phyloP scores from a whole-genome alignment of 23 tunicate genomes.

The Halocynthia aurantium region DNA sequence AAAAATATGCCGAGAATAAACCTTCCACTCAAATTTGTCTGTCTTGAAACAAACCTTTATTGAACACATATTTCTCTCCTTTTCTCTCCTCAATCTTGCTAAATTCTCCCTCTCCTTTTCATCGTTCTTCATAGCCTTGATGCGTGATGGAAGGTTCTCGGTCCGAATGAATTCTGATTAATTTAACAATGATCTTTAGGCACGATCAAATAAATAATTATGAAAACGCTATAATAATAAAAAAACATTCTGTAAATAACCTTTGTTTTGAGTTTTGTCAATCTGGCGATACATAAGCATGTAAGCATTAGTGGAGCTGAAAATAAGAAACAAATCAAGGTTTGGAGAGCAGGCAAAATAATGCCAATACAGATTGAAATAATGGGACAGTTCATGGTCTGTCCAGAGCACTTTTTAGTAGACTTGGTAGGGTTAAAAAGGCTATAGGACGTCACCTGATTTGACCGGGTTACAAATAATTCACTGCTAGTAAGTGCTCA shows the following conservation, averaged over 20 bases:
- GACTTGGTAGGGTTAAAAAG: too few species aligned
- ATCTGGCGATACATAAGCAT: constrained; percentile 89
- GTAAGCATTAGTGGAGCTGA: constrained; percentile 88
- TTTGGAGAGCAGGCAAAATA: not conserved
- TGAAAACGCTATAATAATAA: not conserved
- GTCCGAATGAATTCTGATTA: constrained; percentile 48
- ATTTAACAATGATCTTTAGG: not conserved
- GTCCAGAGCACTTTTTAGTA: too few species aligned
- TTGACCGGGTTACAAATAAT: too few species aligned
- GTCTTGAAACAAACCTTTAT: constrained; percentile 25
- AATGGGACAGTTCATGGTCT: too few species aligned
- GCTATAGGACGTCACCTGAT: too few species aligned
- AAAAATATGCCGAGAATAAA: too few species aligned
- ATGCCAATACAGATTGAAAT: not conserved
- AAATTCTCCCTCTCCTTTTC: constrained; percentile 48
- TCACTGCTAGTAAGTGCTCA: too few species aligned
- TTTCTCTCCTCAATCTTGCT: constrained; percentile 29
- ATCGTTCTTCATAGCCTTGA: constrained; percentile 30
- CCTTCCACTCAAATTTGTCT: too few species aligned
- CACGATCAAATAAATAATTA: not conserved
- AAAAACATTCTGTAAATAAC: constrained; percentile 10
- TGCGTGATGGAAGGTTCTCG: constrained; percentile 52
- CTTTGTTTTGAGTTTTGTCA: constrained; percentile 17
- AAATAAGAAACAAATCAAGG: not conserved
- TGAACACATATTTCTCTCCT: constrained; percentile 56